Conservation (phyloP, 1,140 invertebrate species). For the Leptestheria dahalacensis region DNA sequence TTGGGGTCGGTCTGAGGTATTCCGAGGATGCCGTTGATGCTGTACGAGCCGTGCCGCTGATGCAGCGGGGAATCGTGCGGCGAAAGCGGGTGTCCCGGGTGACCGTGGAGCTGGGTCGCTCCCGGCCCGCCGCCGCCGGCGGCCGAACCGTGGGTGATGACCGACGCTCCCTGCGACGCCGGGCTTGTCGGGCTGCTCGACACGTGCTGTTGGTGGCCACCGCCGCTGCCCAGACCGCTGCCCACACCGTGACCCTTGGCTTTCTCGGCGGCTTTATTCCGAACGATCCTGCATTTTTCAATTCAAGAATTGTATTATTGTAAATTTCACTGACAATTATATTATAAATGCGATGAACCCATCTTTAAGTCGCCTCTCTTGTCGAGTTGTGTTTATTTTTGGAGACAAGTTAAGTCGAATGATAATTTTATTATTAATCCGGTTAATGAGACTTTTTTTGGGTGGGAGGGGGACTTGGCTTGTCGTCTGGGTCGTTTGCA, state of each 20-base stretch:
- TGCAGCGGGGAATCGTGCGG: slow-evolving; percentile 20
- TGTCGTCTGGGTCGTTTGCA: too few species aligned
- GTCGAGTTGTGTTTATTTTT: too few species aligned
- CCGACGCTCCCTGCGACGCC: slow-evolving; percentile 24
- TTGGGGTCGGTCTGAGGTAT: slow-evolving; percentile 58
- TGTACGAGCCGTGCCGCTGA: slow-evolving; percentile 52
- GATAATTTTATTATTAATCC: too few species aligned
- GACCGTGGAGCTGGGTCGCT: slow-evolving; percentile 31
- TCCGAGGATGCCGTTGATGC: slow-evolving; percentile 88
- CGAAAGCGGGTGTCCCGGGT: slow-evolving; percentile 24
- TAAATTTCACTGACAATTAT: not conserved
- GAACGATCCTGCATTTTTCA: slow-evolving; percentile 58
- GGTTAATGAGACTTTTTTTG: too few species aligned
- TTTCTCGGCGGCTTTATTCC: slow-evolving; percentile 91
- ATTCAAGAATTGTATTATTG: not conserved
- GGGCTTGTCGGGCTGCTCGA: slow-evolving; percentile 23
- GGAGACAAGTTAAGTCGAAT: too few species aligned
- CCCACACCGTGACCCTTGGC: slow-evolving; percentile 51
- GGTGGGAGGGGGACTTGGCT: too few species aligned
- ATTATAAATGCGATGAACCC: too few species aligned
- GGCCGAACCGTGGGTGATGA: slow-evolving; percentile 25
- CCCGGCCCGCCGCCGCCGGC: slow-evolving; percentile 20
- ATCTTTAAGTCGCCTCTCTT: not conserved
- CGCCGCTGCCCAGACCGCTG: slow-evolving; percentile 23
- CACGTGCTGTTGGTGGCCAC: slow-evolving; percentile 23